phyloP scores from a whole-genome alignment of 2,888 invertebrate genomes.

The Heterodera filipjevi region DNA sequence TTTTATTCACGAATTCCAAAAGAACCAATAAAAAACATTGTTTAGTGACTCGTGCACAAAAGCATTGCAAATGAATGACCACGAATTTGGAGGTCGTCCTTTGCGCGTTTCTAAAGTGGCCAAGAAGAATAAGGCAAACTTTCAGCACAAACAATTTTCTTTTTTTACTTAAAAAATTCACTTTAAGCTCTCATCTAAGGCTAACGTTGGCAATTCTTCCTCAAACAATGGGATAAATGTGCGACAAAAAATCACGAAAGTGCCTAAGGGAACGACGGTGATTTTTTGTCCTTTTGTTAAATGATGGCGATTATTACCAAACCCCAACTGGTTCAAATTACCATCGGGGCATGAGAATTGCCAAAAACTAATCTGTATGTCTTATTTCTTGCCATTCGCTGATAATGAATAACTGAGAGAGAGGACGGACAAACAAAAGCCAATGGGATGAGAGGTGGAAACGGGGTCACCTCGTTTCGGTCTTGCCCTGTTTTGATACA shows the following conservation, averaged over 20 bases:
- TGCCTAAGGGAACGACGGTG: background rate
- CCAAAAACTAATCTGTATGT: background rate
- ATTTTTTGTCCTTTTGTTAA: background rate
- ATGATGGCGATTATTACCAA: background rate
- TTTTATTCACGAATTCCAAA: background rate
- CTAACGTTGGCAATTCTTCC: background rate
- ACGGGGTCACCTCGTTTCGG: too few relatives aligned
- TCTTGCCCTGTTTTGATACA: too few relatives aligned
- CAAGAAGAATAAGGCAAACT: constrained; percentile 6
- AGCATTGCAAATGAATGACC: constrained; percentile 38
- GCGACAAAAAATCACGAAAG: background rate
- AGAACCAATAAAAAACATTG: too few relatives aligned
- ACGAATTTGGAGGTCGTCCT: constrained; percentile 31
- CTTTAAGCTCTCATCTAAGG: background rate
- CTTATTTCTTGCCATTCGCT: background rate
- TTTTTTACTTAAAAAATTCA: background rate
- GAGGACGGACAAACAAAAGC: background rate
- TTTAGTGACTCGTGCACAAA: constrained; percentile 1
- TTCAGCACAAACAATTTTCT: background rate
- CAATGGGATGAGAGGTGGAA: too few relatives aligned
- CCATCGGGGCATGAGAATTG: background rate
- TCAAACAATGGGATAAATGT: background rate
- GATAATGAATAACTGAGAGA: background rate
- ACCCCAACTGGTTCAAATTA: background rate
- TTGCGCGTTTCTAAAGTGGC: constrained; percentile 25